Evolutionary conservation across 2,113 vertebrate species (phyloP).

Genomic region (Cyprinus carpio): DNA sequence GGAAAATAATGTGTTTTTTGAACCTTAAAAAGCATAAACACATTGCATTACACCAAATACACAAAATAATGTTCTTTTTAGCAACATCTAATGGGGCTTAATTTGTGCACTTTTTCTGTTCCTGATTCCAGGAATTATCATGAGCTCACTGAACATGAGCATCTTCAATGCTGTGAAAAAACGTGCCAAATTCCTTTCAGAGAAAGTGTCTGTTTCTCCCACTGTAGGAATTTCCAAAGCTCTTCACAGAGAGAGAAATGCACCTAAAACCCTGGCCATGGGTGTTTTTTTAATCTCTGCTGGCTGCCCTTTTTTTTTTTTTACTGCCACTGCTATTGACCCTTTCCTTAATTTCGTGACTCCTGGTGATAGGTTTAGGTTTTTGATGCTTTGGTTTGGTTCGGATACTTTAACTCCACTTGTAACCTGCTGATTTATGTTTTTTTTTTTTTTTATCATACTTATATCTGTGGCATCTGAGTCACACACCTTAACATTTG

Average conservation of each 20-base stretch:
- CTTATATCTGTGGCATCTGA: too few species aligned
- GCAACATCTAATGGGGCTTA: slow-evolving; percentile 36
- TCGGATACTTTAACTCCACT: slow-evolving; percentile 43
- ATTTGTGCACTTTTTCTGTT: slow-evolving; percentile 9
- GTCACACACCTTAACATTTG: not conserved
- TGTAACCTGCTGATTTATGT: slow-evolving; percentile 44
- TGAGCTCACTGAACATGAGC: slow-evolving; percentile 44
- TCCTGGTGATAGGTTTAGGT: slow-evolving; percentile 1
- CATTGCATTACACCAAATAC: too few species aligned
- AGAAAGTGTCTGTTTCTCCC: not conserved
- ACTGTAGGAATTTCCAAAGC: not conserved
- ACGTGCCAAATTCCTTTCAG: slow-evolving; percentile 33
- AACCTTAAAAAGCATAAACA: too few species aligned
- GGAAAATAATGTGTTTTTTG: too few species aligned
- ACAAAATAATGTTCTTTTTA: too few species aligned
- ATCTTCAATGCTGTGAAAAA: slow-evolving; percentile 39
- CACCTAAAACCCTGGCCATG: slow-evolving; percentile 46
- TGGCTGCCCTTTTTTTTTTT: slow-evolving; percentile 47
- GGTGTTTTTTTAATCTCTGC: slow-evolving; percentile 40
- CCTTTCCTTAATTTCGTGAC: slow-evolving; percentile 29
- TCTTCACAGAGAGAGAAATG: slow-evolving; percentile 44
- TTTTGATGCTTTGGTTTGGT: slow-evolving; percentile 45
- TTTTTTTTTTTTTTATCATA: too few species aligned
- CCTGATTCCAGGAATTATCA: slow-evolving; percentile 34
- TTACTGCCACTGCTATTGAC: slow-evolving; percentile 8